Conservation (phyloP, 2,797 vertebrate species). For the Jordanella pulchra region DNA sequence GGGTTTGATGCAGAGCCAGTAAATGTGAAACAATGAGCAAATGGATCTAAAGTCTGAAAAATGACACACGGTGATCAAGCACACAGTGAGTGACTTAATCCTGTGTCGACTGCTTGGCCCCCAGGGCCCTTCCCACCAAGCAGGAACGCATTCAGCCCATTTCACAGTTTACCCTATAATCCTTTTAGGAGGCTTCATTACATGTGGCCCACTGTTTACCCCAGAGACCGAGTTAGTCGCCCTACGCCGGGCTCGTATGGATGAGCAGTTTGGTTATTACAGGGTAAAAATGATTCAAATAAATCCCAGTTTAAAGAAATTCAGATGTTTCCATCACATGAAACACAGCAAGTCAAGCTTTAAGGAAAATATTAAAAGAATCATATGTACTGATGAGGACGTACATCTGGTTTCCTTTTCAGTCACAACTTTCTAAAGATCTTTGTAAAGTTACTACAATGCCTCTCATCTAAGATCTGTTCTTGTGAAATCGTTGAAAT, state of each 20-base stretch:
- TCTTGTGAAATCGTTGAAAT: neutral
- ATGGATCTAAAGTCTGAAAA: conserved; percentile 37
- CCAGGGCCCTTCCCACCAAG: conserved; percentile 56
- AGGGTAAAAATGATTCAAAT: conserved; percentile 6
- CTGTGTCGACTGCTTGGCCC: conserved; percentile 54
- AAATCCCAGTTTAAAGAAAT: too few relatives aligned
- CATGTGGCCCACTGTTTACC: conserved; percentile 53
- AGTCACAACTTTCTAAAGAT: too few relatives aligned
- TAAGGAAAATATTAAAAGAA: too few relatives aligned
- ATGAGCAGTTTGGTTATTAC: conserved; percentile 9
- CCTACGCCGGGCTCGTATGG: neutral
- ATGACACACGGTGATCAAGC: conserved; percentile 25
- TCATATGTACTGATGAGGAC: too few relatives aligned
- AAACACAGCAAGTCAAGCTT: too few relatives aligned
- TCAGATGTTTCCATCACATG: too few relatives aligned
- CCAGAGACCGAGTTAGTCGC: conserved; percentile 23
- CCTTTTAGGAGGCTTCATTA: conserved; percentile 73
- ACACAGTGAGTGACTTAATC: conserved; percentile 59
- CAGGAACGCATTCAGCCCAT: conserved; percentile 67
- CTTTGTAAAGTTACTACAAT: neutral
- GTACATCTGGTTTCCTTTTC: too few relatives aligned
- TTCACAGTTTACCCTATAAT: conserved; percentile 74
- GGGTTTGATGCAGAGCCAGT: conserved; percentile 23
- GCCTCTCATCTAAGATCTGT: too few relatives aligned
- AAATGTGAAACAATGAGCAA: conserved; percentile 29